phyloP scores from a whole-genome alignment of 2,113 vertebrate species.

The Rattus norvegicus region DNA sequence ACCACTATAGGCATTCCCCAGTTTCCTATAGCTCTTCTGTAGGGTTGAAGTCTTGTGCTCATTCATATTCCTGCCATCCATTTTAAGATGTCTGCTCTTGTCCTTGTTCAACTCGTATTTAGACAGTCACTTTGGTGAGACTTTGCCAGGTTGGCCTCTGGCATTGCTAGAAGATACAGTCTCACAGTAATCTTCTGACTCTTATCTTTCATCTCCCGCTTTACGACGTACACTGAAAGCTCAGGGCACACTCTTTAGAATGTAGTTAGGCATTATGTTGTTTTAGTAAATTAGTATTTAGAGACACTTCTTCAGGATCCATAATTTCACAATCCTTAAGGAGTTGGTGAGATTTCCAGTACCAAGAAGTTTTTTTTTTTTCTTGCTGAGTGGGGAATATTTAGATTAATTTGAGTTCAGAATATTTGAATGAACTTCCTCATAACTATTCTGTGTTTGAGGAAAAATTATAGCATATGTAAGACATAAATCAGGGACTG shows the following conservation, averaged over 20 bases:
- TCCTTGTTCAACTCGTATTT: not conserved
- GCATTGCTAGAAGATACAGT: not conserved
- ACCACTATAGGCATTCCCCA: no score
- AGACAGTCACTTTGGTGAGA: not conserved
- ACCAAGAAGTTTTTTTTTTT: not conserved
- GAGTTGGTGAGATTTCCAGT: not conserved
- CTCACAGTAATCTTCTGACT: not conserved
- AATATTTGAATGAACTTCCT: not conserved
- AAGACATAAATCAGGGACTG: not conserved
- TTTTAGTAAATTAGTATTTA: not conserved
- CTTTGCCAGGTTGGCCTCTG: not conserved
- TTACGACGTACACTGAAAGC: not conserved
- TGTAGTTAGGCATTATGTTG: not conserved
- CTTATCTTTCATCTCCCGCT: not conserved
- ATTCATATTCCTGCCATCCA: not conserved
- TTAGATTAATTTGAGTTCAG: not conserved
- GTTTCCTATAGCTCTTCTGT: no score
- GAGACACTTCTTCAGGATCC: not conserved
- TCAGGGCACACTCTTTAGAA: no score
- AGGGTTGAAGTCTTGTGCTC: not conserved
- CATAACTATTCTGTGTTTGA: not conserved
- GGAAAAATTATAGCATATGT: not conserved
- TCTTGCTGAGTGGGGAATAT: not conserved
- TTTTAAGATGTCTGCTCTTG: not conserved
- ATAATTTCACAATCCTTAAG: not conserved